A percentile compares a stretch with the other conserved stretches of the same genome.
Conservation (phyloP, 2,113 vertebrate genomes). For the Thinocorus orbignyianus region DNA sequence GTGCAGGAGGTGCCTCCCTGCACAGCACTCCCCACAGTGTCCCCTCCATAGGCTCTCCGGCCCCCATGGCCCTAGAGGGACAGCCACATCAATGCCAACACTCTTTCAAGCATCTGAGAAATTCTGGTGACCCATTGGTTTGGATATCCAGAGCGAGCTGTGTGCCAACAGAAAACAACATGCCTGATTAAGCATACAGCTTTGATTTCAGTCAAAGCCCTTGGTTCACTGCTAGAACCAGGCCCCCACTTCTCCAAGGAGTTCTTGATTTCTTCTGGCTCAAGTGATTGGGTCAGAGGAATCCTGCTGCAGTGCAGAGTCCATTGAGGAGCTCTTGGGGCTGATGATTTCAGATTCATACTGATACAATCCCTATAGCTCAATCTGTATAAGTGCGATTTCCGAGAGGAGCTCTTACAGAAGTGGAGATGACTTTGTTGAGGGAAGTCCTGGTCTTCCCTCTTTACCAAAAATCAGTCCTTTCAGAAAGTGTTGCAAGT, state of each 20-base stretch:
- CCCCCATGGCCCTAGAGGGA: background rate
- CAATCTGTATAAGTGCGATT: rapidly evolving
- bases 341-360: background rate
- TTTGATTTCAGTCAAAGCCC: background rate
- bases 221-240: background rate
- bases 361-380: background rate
- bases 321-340: background rate
- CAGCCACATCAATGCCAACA: background rate
- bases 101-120: background rate
- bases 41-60: background rate
- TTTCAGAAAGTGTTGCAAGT: background rate
- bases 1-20: background rate
- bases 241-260: background rate
- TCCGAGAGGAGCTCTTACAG: background rate
- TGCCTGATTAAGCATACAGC: rapidly evolving
- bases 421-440: background rate
- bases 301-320: background rate
- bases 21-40: rapidly evolving
- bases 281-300: background rate
- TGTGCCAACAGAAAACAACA: background rate
- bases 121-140: background rate
- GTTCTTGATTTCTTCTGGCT: background rate
- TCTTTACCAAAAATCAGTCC: background rate
- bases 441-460: background rate
- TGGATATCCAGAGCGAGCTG: background rate